phyloP scores from a whole-genome alignment of 1,140 invertebrate genomes.

The Aphelinus atriplicis region DNA sequence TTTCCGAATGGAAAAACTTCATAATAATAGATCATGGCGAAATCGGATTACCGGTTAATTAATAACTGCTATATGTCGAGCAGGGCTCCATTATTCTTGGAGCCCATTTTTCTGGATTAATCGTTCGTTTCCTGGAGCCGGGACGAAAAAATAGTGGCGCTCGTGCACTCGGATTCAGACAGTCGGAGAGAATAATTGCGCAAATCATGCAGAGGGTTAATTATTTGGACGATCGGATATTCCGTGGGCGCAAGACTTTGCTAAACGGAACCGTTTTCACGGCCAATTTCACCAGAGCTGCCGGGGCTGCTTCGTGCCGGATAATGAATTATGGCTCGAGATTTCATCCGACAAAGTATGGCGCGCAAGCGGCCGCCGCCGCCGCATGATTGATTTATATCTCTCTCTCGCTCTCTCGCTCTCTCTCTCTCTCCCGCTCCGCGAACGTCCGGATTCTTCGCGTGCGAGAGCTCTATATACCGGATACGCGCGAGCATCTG shows the following conservation, averaged over 20 bases:
- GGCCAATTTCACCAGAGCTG: neutral
- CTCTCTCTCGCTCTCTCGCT: neutral
- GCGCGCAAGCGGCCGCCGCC: neutral
- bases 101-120: neutral
- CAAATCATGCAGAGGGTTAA: slow-evolving; percentile 6
- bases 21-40: too few relatives aligned
- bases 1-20: too few relatives aligned
- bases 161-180: neutral
- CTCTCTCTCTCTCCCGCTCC: neutral
- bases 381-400: slow-evolving; percentile 22
- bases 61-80: neutral
- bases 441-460: slow-evolving; percentile 4
- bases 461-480: slow-evolving; percentile 8
- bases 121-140: slow-evolving; percentile 3
- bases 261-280: neutral
- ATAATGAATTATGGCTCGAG: slow-evolving; percentile 16
- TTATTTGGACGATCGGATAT: neutral
- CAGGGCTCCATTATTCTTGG: neutral
- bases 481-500: slow-evolving; percentile 7
- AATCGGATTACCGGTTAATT: neutral
- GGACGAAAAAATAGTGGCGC: neutral
- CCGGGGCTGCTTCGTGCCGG: neutral
- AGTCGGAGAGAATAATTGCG: neutral
- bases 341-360: slow-evolving; percentile 18
- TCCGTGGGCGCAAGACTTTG: too few relatives aligned